phyloP scores from a whole-genome alignment of 2,888 invertebrate species.

The Scotopteryx bipunctaria region DNA sequence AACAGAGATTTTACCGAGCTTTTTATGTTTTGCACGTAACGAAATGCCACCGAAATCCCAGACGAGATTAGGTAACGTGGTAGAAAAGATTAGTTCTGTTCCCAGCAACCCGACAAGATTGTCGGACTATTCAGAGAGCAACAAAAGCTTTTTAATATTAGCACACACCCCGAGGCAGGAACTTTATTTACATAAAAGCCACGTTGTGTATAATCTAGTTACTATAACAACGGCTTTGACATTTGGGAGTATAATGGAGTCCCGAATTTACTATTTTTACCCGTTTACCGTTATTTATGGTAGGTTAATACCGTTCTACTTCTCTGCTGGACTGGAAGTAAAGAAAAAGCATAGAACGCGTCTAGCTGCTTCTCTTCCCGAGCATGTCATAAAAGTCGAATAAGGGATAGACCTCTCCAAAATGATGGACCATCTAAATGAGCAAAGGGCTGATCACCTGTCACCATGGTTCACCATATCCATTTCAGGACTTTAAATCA shows the following conservation, averaged over 20 bases:
- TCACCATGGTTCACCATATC: no score
- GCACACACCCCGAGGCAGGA: conserved; percentile 69
- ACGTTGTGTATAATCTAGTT: conserved; percentile 55
- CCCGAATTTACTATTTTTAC: no score
- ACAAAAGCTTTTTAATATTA: conserved; percentile 80
- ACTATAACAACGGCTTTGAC: conserved; percentile 10
- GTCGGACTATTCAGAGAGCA: conserved; percentile 53
- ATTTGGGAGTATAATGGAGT: not conserved
- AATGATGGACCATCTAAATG: no score
- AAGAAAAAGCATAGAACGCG: no score
- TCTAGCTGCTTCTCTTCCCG: no score
- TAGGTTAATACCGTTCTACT: no score
- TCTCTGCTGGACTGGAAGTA: no score
- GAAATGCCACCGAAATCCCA: conserved; percentile 17
- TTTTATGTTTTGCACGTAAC: conserved; percentile 16
- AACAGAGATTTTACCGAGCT: not conserved
- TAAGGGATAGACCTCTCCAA: no score
- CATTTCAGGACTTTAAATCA: no score
- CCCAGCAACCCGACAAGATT: conserved; percentile 52
- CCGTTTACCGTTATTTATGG: no score
- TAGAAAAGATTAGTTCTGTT: conserved; percentile 30
- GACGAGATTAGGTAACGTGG: conserved; percentile 29
- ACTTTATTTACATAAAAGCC: conserved; percentile 76
- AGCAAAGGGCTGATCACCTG: no score
- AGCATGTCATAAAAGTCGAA: no score